Percentiles rank a stretch among this genome's conserved stretches.
Evolutionary conservation across 2,113 vertebrate species (phyloP).

Genomic region (Elaphurus davidianus): DNA sequence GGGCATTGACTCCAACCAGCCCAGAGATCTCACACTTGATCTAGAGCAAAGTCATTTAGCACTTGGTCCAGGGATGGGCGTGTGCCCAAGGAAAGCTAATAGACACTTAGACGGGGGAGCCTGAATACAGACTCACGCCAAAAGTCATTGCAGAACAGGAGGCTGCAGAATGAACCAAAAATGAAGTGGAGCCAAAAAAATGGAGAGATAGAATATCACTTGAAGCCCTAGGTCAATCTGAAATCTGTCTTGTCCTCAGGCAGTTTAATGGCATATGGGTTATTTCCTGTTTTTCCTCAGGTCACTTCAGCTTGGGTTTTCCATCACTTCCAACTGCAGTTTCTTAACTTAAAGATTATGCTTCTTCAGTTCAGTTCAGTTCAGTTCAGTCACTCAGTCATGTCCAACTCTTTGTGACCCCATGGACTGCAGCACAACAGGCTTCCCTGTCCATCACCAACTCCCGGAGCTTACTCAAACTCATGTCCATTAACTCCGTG

Average conservation of each 20-base stretch:
- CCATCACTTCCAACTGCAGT: neutral
- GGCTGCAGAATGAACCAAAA: neutral
- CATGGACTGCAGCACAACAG: neutral
- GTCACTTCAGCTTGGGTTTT: constrained; percentile 8
- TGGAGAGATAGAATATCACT: neutral
- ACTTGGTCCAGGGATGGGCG: neutral
- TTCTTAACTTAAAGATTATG: neutral
- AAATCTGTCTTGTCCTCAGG: neutral
- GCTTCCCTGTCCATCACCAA: neutral
- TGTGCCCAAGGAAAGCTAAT: neutral
- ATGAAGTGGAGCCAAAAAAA: neutral
- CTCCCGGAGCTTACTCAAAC: neutral
- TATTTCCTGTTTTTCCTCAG: neutral
- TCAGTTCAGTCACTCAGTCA: neutral
- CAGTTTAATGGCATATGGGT: neutral
- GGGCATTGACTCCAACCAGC: neutral
- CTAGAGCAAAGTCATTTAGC: neutral
- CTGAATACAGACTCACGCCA: neutral
- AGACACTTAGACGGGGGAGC: neutral
- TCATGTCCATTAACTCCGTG: neutral
- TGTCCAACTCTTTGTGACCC: neutral
- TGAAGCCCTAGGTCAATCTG: neutral
- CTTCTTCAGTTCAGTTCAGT: neutral
- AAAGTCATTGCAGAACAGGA: neutral
- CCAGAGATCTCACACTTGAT: neutral